Base-by-base conservation (phyloP, 2,113 vertebrate species). In the Astur gentilis region DNA sequence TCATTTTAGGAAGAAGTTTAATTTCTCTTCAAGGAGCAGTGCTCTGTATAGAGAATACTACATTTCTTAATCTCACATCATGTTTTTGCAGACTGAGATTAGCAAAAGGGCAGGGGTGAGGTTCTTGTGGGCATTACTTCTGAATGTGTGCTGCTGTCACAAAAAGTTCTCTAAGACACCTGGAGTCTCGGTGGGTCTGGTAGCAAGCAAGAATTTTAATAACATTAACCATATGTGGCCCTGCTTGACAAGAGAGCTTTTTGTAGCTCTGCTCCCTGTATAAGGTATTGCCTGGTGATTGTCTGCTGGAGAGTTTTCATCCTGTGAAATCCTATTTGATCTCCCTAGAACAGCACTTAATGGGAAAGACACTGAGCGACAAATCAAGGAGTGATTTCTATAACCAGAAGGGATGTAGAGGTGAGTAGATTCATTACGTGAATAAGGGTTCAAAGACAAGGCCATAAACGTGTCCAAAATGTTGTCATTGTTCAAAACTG, bases 261-360 rank as follows among this genome's bases (percentile, higher is more conserved):
- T 77, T 77, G 17, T 83, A 85, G 17, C 32, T 93, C 31, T 71
- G 19, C 11, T 89, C 11, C 25, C 18, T 86, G 2, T 83, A 67
- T 49, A 66, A 86, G 25, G 6, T 83, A 90, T 62, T 80, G 62
- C n/a, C 26, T 70, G 26, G 26, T 86, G 76, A 93, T 94, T 71
- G 54, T 62, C 64, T 94, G 79, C 72, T 70, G 42, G 61, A 79
- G 62, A 95, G 67, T 83, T 94, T 90, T 94, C 44, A 90, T 90
- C 47, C n/a, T 52, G 34, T 47, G 44, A 92, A 94, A 93, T 96
- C 80, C 88, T 75, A 55, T 84, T 97, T 86, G 85, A 92, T 93
- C 95, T 94, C 58, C 31, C 29, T 77, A 65, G 90, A 89, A 90
- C 36, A 83, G 36, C 57, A 77, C 44, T 91, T 97, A 96, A 86